phyloP scores from a whole-genome alignment of 2,888 invertebrate species.

The Aelia acuminata region DNA sequence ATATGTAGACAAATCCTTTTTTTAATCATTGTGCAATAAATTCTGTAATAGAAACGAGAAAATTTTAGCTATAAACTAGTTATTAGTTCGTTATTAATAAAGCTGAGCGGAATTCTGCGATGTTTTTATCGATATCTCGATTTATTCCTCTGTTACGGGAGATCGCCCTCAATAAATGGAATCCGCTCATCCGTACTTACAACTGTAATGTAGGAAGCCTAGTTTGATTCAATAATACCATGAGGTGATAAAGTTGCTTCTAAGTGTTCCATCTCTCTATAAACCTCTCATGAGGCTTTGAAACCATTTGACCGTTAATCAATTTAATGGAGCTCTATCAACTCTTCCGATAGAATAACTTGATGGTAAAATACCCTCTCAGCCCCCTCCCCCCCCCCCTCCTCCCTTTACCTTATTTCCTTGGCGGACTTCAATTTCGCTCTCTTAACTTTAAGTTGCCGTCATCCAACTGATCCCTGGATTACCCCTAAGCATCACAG shows the following conservation, averaged over 20 bases:
- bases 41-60: too few species aligned
- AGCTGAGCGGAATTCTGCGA: not conserved
- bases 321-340: not conserved
- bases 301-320: slow-evolving; percentile 5
- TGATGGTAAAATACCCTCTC: not conserved
- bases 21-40: too few species aligned
- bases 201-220: not conserved
- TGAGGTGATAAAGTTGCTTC: not conserved
- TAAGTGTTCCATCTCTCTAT: not conserved
- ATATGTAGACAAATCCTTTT: too few species aligned
- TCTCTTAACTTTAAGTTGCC: slow-evolving; percentile 26
- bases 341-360: slow-evolving; percentile 13
- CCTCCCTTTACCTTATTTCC: not conserved
- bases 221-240: not conserved
- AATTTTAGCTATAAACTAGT: not conserved
- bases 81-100: not conserved
- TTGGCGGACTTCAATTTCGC: not conserved
- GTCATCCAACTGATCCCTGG: not conserved
- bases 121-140: not conserved
- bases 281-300: not conserved
- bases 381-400: not conserved
- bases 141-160: not conserved
- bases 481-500: not conserved
- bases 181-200: not conserved
- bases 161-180: not conserved